phyloP scores from a whole-genome alignment of 2,888 invertebrate genomes.

The Tachina grossa region DNA sequence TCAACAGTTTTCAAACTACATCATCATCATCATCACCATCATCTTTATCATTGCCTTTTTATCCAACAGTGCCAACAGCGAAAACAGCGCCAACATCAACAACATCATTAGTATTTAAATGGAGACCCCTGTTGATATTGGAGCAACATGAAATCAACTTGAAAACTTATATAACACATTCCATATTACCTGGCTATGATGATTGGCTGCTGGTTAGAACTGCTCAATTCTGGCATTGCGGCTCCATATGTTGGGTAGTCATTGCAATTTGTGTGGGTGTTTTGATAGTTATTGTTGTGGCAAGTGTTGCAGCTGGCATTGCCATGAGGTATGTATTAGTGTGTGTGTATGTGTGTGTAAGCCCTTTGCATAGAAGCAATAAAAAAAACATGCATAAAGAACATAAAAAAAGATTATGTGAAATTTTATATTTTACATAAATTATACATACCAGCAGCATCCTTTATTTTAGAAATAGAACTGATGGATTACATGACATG shows the following conservation, averaged over 20 bases:
- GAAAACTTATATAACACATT: conserved; percentile 81
- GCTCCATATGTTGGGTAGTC: conserved; percentile 82
- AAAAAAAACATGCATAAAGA: conserved; percentile 34
- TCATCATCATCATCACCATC: conserved; percentile 51
- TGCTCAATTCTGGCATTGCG: conserved; percentile 80
- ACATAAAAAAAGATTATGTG: conserved; percentile 1
- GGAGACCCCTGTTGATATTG: conserved; percentile 82
- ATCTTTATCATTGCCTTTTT: too few relatives aligned
- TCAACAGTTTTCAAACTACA: conserved; percentile 16
- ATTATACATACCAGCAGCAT: background rate
- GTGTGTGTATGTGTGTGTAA: background rate
- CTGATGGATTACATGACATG: background rate
- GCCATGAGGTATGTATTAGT: conserved; percentile 79
- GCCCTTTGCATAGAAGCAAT: background rate
- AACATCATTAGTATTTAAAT: conserved; percentile 74
- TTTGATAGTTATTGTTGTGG: conserved; percentile 79
- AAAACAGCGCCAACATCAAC: conserved; percentile 7
- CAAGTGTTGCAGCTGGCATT: conserved; percentile 81
- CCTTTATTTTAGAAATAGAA: conserved; percentile 29
- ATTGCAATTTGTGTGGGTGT: conserved; percentile 79
- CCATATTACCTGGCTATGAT: conserved; percentile 81
- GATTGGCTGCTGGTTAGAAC: conserved; percentile 81
- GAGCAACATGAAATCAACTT: conserved; percentile 79
- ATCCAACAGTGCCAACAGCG: conserved; percentile 8
- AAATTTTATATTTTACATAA: conserved; percentile 21